These are phyloP conservation scores for Colistium nudipinnis DNA, from an alignment of 2,113 vertebrate species.

Conservation along the genomic window DNA sequence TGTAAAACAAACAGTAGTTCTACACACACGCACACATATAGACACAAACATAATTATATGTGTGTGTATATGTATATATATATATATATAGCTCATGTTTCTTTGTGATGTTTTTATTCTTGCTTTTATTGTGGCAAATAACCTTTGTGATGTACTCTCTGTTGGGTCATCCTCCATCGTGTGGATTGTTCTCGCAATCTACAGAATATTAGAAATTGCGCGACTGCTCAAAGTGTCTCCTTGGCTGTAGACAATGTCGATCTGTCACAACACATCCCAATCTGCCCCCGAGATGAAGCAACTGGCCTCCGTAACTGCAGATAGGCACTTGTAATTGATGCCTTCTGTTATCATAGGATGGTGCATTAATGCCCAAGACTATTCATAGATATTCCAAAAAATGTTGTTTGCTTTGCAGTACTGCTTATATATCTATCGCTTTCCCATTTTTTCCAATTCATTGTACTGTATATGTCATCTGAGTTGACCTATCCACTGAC, in stretches of 20 bases:
- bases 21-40: no score
- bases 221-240: constrained; percentile 48
- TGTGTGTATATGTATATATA: not conserved
- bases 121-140: no score
- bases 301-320: constrained; percentile 59
- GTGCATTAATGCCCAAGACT: constrained; percentile 52
- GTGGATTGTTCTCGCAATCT: constrained; percentile 35
- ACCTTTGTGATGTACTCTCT: constrained; percentile 39
- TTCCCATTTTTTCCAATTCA: constrained; percentile 51
- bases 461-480: constrained; percentile 62
- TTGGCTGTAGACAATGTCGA: constrained; percentile 52
- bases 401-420: constrained; percentile 37
- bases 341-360: constrained; percentile 68
- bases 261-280: constrained; percentile 57
- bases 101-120: constrained; percentile 1
- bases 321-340: constrained; percentile 69
- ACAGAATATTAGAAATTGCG: constrained; percentile 49
- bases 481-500: constrained; percentile 37
- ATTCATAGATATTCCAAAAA: constrained; percentile 46
- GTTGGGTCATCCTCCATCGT: constrained; percentile 47
- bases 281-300: constrained; percentile 51
- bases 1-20: constrained; percentile 3
- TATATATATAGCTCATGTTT: constrained; percentile 1
- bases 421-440: constrained; percentile 30
- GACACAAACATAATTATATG: no score